phyloP scores from a whole-genome alignment of 2,113 vertebrate species.

The Mixornis gularis region DNA sequence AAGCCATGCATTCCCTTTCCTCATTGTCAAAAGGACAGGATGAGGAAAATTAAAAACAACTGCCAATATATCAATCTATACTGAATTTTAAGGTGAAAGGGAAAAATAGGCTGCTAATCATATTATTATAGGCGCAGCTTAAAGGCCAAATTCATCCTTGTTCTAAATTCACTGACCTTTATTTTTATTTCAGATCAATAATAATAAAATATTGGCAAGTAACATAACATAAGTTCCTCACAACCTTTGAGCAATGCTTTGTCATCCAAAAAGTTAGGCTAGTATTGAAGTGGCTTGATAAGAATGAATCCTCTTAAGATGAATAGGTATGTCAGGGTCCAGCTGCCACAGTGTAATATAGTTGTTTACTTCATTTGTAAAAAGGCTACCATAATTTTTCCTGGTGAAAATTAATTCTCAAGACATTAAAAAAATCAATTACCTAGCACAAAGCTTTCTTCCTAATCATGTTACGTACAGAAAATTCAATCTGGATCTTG shows the following conservation, averaged over 20 bases:
- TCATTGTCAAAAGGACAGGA: background rate
- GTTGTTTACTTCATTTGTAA: slow-evolving; percentile 14
- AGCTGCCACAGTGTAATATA: background rate
- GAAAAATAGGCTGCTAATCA: background rate
- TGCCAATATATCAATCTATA: background rate
- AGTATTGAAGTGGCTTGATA: background rate
- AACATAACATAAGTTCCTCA: background rate
- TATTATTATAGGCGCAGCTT: background rate
- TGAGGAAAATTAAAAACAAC: background rate
- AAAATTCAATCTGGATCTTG: slow-evolving; percentile 10
- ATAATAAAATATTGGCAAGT: slow-evolving; percentile 13
- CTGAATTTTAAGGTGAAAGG: background rate
- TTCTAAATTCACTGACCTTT: slow-evolving; percentile 35
- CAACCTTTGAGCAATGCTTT: background rate
- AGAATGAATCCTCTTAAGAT: background rate
- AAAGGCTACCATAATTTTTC: slow-evolving; percentile 9
- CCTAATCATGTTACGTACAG: background rate
- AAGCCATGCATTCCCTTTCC: background rate
- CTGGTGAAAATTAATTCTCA: background rate
- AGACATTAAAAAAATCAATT: slow-evolving; percentile 30
- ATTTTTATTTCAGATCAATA: slow-evolving; percentile 28
- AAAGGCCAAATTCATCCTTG: slow-evolving; percentile 7
- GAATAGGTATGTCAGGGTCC: background rate
- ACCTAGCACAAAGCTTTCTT: background rate
- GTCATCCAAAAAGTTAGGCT: slow-evolving; percentile 9